Conservation (phyloP, 2,888 invertebrate species). For the Dryobota labecula region DNA sequence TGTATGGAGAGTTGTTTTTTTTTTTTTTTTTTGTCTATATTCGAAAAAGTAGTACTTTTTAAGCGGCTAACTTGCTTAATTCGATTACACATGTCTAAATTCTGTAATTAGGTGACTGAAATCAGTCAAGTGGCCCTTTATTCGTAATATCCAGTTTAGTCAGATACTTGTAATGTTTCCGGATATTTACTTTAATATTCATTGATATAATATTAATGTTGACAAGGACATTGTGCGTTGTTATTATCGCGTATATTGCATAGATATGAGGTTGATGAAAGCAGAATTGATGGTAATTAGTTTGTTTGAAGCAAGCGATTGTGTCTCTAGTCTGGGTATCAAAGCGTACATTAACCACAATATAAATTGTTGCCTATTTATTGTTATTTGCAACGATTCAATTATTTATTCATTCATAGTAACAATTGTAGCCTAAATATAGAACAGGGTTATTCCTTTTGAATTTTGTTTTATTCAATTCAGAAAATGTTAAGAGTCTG, state of each 20-base stretch:
- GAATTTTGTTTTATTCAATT: background rate
- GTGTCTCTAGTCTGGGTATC: background rate
- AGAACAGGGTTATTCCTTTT: background rate
- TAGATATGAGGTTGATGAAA: constrained; percentile 34
- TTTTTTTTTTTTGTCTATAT: no score
- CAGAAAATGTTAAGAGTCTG: background rate
- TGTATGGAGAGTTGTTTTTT: no score
- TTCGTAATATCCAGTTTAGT: constrained; percentile 46
- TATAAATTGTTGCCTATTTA: background rate
- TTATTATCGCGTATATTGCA: constrained; percentile 36
- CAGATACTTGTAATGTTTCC: constrained; percentile 29
- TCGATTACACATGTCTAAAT: no score
- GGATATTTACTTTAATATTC: constrained; percentile 56
- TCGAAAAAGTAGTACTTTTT: no score
- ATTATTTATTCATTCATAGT: background rate
- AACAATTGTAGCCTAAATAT: background rate
- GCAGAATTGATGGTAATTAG: constrained; percentile 23
- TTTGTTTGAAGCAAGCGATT: constrained; percentile 9
- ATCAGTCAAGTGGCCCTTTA: constrained; percentile 1
- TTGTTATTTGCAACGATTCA: background rate
- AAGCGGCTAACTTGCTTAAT: background rate
- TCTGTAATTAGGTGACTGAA: no score
- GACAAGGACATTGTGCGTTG: constrained; percentile 42
- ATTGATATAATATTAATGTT: constrained; percentile 50
- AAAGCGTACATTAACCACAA: background rate